phyloP scores from a whole-genome alignment of 2,888 invertebrate genomes.

The Rhagophthalmus giganteus region DNA sequence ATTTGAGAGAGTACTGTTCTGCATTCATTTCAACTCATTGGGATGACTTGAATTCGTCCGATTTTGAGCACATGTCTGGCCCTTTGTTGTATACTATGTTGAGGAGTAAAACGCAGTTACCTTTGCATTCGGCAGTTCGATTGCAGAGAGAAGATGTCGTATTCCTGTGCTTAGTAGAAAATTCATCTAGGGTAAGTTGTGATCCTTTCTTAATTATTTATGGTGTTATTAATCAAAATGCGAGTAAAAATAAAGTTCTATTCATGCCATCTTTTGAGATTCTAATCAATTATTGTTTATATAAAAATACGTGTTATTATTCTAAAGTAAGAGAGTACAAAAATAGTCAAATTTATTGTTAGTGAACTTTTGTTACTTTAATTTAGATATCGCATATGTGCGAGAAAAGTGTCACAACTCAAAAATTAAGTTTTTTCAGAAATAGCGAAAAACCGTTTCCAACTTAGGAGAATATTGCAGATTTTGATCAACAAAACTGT shows the following conservation, averaged over 20 bases:
- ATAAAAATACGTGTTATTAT: too few species aligned
- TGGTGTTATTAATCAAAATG: background rate
- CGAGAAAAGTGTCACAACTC: too few species aligned
- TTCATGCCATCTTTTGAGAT: background rate
- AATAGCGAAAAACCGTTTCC: too few species aligned
- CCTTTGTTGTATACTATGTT: conserved; percentile 87
- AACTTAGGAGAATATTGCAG: too few species aligned
- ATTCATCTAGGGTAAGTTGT: conserved; percentile 84
- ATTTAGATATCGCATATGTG: too few species aligned
- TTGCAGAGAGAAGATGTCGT: conserved; percentile 91
- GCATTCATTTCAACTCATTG: conserved; percentile 91
- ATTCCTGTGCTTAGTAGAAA: conserved; percentile 90
- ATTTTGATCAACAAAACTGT: too few species aligned
- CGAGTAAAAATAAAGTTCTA: background rate
- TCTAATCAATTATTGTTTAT: background rate
- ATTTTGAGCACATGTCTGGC: conserved; percentile 93
- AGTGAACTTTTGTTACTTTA: too few species aligned
- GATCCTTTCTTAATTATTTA: conserved; percentile 3
- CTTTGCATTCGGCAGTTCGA: conserved; percentile 87
- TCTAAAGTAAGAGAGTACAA: too few species aligned
- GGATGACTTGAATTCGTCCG: conserved; percentile 80
- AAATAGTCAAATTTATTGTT: too few species aligned
- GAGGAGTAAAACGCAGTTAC: conserved; percentile 85
- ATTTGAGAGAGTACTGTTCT: conserved; percentile 84
- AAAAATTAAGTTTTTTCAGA: too few species aligned